Evolutionary conservation across 2,888 invertebrate genomes (phyloP), one percentile per base, ranked within the genome.

Genomic region (Dasypolia templi): DNA sequence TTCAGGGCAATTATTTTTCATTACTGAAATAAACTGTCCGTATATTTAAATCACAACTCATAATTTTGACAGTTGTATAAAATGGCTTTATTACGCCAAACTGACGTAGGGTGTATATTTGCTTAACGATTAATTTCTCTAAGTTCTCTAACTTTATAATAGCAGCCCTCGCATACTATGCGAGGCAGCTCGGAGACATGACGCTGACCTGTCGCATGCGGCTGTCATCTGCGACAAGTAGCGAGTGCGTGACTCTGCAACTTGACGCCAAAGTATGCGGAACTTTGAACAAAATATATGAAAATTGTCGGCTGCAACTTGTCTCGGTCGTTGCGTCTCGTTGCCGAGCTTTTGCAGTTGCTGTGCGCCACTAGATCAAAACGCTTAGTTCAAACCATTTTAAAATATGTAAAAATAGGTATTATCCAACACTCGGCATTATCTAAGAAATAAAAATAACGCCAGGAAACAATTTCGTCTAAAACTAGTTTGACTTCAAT

Each of bases 391-490:
- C 11, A 12, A 14, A 42, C 12, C 4, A 17, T 44, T 44, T 17
- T 44, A 17, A 44, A 44, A 44, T 44, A 17, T 44, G 44, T 44
- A 42, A 14, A 39, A 42, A 56, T 22, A 44, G 1, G 2, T 44
- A 22, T 4, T 11, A 44, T n/a, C n/a, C n/a, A 35, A 9, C 49
- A 67, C 35, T n/a, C 19, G 9, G 19, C 29, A 49, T 14, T 51
- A 46, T 3, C 11, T 22, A 32, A 17, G 3, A 42, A 42, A 32
- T n/a, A 53, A 64, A 79, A 74, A 44, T n/a, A 51, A 26, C 14
- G 6, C 3, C 62, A 81, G 53, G 75, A 78, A 81, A 58, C 62
- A 62, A 75, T 75, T n/a, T 0, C 9, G 63, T 81, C 39, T 17
- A 26, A 55, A 67, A 78, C 62, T 14, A 62, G 46, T 61, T n/a